phyloP scores from a whole-genome alignment of 2,888 invertebrate genomes.

The Acrocyrtus sp. region DNA sequence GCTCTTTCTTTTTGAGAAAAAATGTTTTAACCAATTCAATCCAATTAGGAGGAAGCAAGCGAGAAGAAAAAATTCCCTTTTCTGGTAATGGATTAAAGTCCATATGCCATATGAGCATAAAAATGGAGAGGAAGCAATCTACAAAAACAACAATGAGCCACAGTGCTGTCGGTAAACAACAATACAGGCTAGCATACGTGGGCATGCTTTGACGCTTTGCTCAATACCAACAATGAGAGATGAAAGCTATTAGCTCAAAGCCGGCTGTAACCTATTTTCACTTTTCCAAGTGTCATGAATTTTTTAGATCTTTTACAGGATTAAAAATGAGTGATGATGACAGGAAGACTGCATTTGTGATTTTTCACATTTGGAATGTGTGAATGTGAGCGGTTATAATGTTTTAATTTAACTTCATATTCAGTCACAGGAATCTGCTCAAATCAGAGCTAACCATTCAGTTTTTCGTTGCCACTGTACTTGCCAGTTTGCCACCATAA shows the following conservation, averaged over 20 bases:
- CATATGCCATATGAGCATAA: constrained; percentile 12
- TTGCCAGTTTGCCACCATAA: not conserved
- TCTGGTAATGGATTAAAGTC: constrained; percentile 27
- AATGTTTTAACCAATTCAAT: constrained; percentile 14
- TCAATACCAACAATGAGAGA: too few species aligned
- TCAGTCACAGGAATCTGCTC: too few species aligned
- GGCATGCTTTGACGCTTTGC: too few species aligned
- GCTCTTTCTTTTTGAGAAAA: not conserved
- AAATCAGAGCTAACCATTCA: too few species aligned
- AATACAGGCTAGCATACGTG: not conserved
- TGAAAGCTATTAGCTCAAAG: too few species aligned
- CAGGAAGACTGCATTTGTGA: constrained; percentile 18
- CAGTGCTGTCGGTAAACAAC: constrained; percentile 26
- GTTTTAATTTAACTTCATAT: too few species aligned
- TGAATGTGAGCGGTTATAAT: not conserved
- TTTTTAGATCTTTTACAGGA: constrained; percentile 40
- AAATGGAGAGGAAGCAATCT: constrained; percentile 27
- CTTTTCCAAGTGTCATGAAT: constrained; percentile 33
- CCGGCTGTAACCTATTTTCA: not conserved
- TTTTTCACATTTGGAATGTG: not conserved
- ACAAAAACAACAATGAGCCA: too few species aligned
- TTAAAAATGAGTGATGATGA: constrained; percentile 48
- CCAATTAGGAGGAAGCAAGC: constrained; percentile 5
- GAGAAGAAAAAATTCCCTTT: constrained; percentile 14
- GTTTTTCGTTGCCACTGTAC: not conserved